Conservation (phyloP, 1,140 invertebrate species). For the Sinella curviseta region DNA sequence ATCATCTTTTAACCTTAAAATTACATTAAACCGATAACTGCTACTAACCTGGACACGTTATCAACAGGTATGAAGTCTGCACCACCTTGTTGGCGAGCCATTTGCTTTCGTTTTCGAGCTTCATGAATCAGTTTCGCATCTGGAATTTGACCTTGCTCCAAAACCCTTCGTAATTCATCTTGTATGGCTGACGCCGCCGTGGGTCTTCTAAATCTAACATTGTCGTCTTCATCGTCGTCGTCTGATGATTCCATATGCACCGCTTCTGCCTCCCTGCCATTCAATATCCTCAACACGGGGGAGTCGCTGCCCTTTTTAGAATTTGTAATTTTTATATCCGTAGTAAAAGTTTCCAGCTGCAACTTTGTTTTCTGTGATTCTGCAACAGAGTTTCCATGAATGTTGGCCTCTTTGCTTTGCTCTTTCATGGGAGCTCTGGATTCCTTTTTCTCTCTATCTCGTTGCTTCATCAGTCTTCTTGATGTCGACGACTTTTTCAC, state of each 20-base stretch:
- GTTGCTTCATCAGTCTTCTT: constrained; percentile 80
- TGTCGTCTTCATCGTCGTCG: constrained; percentile 59
- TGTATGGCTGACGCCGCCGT: constrained; percentile 40
- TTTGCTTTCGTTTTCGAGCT: constrained; percentile 85
- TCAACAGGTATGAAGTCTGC: constrained; percentile 77
- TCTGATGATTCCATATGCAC: constrained; percentile 74
- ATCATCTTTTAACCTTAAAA: too few species aligned
- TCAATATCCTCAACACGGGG: constrained; percentile 61
- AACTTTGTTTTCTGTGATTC: neutral
- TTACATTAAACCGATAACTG: neutral
- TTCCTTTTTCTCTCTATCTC: constrained; percentile 74
- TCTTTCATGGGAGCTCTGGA: neutral
- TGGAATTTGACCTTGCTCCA: constrained; percentile 80
- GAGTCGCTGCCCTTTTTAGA: constrained; percentile 28
- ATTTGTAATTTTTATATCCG: neutral
- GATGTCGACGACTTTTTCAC: constrained; percentile 92
- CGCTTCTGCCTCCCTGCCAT: constrained; percentile 75
- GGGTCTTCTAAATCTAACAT: constrained; percentile 33
- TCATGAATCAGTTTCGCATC: constrained; percentile 95
- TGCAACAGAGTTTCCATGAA: constrained; percentile 59
- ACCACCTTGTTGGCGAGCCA: constrained; percentile 73
- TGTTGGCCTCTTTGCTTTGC: constrained; percentile 7
- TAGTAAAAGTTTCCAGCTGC: neutral
- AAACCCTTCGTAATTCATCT: constrained; percentile 46
- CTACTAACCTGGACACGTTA: constrained; percentile 57